Base-by-base conservation (phyloP, 2,797 vertebrate genomes). In the Artibeus lituratus region DNA sequence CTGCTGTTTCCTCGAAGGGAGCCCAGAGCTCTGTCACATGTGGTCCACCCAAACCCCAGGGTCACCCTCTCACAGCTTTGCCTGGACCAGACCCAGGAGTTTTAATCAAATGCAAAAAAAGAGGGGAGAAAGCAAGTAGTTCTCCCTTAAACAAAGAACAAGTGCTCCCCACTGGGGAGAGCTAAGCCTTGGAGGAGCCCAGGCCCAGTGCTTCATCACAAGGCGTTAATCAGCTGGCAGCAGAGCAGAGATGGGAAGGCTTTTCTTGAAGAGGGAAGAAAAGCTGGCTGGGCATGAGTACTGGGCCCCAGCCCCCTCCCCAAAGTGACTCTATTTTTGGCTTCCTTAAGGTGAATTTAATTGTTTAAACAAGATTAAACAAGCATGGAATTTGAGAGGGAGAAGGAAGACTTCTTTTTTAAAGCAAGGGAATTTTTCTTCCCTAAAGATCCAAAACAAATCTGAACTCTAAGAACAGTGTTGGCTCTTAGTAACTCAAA, bases 311-410 rank as follows among this genome's bases (percentile, higher is more conserved):
- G 69, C 24, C 92, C 94, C 69, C 73, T 90, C 59, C 88, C 89
- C 89, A 90, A 47, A 84, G 82, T 24, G 51, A 24, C 51, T 94
- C 80, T 59, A 62, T 62, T 73, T 85, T 83, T 94, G 78, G 72
- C 89, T 95, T 87, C 82, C 94, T 94, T 81, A 93, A 90, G 74
- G 89, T 93, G 82, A 97, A 91, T 93, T 77, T 96, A 94, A 94
- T 89, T 94, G 84, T 96, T 97, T 93, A 65, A 97, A 96, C 97
- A 97, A 97, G 97, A 97, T 95, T 95, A 96, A 97, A 97, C 97
- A 96, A 91, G 97, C 87, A 74, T 88, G 96, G 95, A 97, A 97
- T 98, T 97, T 95, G 81, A 96, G 87, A 97, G 85, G 59, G 76
- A 96, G 86, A 92, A 93, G 78, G 90, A 86, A 88, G 77, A 93